A percentile compares a stretch with the other conserved stretches of the same genome.
Conservation (phyloP, 2,113 vertebrate genomes). For the Heterotilapia buettikoferi region DNA sequence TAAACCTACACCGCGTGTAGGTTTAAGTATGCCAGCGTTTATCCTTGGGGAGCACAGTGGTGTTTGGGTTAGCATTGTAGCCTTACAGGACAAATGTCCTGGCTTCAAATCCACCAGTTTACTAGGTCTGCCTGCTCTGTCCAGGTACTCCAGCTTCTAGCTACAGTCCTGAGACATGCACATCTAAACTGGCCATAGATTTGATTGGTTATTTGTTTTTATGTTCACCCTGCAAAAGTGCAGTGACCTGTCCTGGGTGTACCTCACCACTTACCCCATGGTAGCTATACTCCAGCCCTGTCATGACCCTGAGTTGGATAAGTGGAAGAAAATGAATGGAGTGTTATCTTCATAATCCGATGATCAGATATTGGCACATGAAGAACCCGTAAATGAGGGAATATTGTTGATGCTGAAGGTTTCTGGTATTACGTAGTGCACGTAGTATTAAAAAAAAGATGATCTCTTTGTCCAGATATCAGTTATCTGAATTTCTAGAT, state of each 20-base stretch:
- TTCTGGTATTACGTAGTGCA: neutral
- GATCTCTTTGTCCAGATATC: neutral
- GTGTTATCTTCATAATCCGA: neutral
- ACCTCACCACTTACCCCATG: neutral
- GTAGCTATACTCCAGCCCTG: neutral
- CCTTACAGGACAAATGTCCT: neutral
- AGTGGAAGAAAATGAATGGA: neutral
- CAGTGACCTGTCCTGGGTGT: neutral
- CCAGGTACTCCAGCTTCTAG: neutral
- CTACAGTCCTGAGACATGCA: neutral
- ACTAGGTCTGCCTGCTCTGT: neutral
- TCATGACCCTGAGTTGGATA: neutral
- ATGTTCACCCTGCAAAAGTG: neutral
- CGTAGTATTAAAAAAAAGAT: neutral
- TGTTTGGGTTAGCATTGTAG: neutral
- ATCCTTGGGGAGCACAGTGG: neutral
- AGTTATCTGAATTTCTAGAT: neutral
- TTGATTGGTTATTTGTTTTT: neutral
- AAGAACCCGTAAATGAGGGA: neutral
- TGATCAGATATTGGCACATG: neutral
- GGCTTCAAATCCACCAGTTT: neutral
- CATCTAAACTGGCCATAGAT: neutral
- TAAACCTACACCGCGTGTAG: neutral
- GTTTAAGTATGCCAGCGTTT: neutral
- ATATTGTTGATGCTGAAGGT: neutral